Percentiles rank a stretch among this genome's conserved stretches.
Evolutionary conservation across 2,113 vertebrate genomes (phyloP).

Genomic region (Agapornis roseicollis): DNA sequence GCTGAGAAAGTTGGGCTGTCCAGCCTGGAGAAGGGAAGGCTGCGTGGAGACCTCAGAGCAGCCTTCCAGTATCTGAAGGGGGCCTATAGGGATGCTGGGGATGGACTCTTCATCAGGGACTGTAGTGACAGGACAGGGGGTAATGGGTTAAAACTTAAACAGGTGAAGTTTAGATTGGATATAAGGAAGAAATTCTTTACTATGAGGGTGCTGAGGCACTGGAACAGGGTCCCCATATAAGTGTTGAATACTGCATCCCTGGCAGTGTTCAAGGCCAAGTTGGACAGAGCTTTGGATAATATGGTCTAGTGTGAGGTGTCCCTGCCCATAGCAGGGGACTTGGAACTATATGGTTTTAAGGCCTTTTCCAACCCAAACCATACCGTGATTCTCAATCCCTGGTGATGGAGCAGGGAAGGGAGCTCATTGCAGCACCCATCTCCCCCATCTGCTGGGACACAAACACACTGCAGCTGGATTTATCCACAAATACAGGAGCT

Average conservation of each 20-base stretch:
- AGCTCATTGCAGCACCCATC: neutral
- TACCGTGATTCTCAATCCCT: neutral
- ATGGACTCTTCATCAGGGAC: neutral
- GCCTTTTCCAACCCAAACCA: neutral
- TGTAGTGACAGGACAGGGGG: neutral
- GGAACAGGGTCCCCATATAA: neutral
- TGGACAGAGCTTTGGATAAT: neutral
- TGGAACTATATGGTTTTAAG: neutral
- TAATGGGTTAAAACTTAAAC: neutral
- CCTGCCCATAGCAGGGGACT: neutral
- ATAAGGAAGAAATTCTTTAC: neutral
- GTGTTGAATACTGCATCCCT: neutral
- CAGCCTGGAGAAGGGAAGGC: neutral
- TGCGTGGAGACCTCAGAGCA: neutral
- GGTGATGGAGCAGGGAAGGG: neutral
- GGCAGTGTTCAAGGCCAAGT: neutral
- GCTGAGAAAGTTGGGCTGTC: neutral
- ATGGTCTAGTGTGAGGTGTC: neutral
- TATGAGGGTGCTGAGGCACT: neutral
- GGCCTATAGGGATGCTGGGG: neutral
- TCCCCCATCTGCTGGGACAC: neutral
- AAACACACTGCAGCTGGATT: accelerated
- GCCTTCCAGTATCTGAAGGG: neutral
- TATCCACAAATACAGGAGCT: neutral
- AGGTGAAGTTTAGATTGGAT: neutral